Evolutionary conservation across 2,797 vertebrate species (phyloP).

Genomic region (Falco cherrug): DNA sequence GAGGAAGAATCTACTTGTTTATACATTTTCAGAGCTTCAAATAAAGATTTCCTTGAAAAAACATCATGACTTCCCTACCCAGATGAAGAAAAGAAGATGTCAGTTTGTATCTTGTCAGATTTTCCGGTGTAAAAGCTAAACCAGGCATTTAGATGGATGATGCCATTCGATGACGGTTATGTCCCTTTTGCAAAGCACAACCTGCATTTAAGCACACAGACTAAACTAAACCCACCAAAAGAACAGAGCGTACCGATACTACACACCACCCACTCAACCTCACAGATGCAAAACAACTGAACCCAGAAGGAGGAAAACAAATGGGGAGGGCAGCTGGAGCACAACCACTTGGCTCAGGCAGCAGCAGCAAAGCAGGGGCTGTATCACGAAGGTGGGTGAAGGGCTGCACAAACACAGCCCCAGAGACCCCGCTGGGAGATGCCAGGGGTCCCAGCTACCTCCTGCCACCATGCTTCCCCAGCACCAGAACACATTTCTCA

Average conservation of each 20-base stretch:
- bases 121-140: background rate
- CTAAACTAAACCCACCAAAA: background rate
- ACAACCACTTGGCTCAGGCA: background rate
- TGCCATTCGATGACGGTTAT: background rate
- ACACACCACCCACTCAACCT: constrained; percentile 27
- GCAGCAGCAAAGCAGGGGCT: background rate
- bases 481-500: background rate
- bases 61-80: background rate
- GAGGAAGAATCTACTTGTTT: constrained; percentile 34
- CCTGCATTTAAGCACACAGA: background rate
- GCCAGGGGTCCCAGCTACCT: background rate
- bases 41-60: constrained; percentile 26
- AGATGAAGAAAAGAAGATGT: constrained; percentile 18
- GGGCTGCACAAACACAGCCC: background rate
- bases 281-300: constrained; percentile 30
- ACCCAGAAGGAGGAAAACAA: background rate
- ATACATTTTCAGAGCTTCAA: background rate
- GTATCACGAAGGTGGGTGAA: background rate
- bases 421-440: background rate
- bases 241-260: constrained; percentile 35
- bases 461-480: background rate
- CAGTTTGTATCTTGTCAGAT: constrained; percentile 15
- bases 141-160: background rate
- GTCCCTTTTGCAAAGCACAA: background rate
- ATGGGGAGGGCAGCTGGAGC: rapidly evolving